Evolutionary conservation across 2,888 invertebrate species (phyloP), one percentile per base, ranked within the genome.

Genomic region (Thereva unica): DNA sequence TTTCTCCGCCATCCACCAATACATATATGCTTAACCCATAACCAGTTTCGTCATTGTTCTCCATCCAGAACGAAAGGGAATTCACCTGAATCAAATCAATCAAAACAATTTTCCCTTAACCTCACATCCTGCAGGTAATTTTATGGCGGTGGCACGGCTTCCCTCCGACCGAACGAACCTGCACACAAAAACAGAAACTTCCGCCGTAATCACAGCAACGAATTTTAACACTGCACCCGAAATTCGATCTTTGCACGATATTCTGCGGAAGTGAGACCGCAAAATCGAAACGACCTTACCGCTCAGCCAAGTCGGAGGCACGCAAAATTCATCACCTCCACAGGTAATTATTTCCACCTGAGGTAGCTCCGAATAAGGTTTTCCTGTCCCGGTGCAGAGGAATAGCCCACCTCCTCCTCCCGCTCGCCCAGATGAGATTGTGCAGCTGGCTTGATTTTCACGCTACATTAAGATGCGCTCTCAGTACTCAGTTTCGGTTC

Each of bases 331-430:
- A 9, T 5, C 37, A 12, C 10, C 37, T 34, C 45, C 10, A 34
- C 34, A 23, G 7, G 23, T 50, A 57, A 57, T 57, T 57, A 57
- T 57, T 57, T 57, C 56, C 56, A 57, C 56, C 56, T 57, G 56
- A 57, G 45, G 56, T 42, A 34, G 45, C 37, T 34, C 44, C 56
- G 9, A 42, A 57, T 57, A 57, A 57, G 35, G 45, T 35, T 10
- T 57, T 57, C 56, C 44, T 40, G 56, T 45, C 34, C 45, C 35
- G 34, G 35, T 57, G 56, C 45, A 57, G 10, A 42, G 47, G 12
- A 10, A 59, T 2, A 23, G 23, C 23, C n/a, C n/a, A 23, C 23
- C 23, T 2, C 23, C 23, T 23, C 23, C 23, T 2, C 23, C 23
- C 23, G 23, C n/a, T n/a, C 23, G 23, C 23, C 23, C 23, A 23